Percentiles rank a stretch among this genome's conserved stretches.
phyloP scores from a whole-genome alignment of 2,797 vertebrate genomes.

The Adrianichthys oophorus region DNA sequence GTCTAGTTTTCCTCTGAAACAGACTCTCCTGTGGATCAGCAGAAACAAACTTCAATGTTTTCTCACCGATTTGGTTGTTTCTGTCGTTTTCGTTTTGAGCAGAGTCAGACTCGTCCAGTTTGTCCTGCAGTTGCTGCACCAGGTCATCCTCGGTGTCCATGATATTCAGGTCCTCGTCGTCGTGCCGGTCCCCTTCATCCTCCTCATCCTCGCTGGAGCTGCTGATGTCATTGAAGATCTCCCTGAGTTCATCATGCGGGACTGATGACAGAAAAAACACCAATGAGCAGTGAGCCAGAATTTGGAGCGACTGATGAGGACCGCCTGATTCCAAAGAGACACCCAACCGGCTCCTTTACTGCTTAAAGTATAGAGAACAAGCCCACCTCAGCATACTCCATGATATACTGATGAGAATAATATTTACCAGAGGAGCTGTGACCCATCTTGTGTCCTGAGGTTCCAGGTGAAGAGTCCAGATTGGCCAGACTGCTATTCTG shows the following conservation, averaged over 20 bases:
- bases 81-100: constrained; percentile 86
- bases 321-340: too few relatives aligned
- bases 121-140: constrained; percentile 89
- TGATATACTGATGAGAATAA: background rate
- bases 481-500: constrained; percentile 84
- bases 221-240: constrained; percentile 98
- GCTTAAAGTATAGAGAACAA: background rate
- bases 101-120: constrained; percentile 87
- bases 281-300: background rate
- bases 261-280: constrained; percentile 49
- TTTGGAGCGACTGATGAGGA: too few relatives aligned
- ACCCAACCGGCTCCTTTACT: too few relatives aligned
- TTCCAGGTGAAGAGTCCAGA: constrained; percentile 85
- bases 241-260: constrained; percentile 90
- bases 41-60: background rate
- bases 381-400: background rate
- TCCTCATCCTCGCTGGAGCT: constrained; percentile 97
- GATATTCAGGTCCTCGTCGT: constrained; percentile 96
- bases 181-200: constrained; percentile 89
- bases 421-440: constrained; percentile 81
- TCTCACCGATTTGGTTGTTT: constrained; percentile 88
- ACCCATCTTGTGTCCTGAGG: constrained; percentile 83
- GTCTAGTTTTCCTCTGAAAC: too few relatives aligned
- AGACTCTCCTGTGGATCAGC: background rate
- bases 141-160: constrained; percentile 95